phyloP scores from a whole-genome alignment of 2,113 vertebrate species.

The Monopterus albus region DNA sequence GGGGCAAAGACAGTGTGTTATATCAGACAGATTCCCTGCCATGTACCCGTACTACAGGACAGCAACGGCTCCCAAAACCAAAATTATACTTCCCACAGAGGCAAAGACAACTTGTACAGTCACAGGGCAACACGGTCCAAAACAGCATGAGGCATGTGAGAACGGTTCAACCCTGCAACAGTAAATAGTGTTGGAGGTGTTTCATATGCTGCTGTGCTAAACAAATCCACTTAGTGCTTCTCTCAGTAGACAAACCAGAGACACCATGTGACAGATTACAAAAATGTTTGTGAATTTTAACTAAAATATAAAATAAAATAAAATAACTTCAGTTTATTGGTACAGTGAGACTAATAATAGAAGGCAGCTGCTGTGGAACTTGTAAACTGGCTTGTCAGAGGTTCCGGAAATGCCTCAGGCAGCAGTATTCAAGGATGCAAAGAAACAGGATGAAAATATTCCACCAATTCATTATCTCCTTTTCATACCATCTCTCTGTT shows the following conservation, averaged over 20 bases:
- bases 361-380: slow-evolving; percentile 13
- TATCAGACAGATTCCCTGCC: slow-evolving; percentile 56
- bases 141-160: slow-evolving; percentile 38
- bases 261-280: slow-evolving; percentile 27
- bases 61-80: slow-evolving; percentile 61
- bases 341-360: background rate
- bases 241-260: slow-evolving; percentile 8
- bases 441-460: slow-evolving; percentile 62
- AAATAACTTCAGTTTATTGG: background rate
- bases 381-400: slow-evolving; percentile 43
- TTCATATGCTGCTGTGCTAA: slow-evolving; percentile 27
- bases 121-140: slow-evolving; percentile 39
- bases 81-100: slow-evolving; percentile 66
- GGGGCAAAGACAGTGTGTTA: slow-evolving; percentile 65
- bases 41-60: slow-evolving; percentile 55
- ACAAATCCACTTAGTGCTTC: slow-evolving; percentile 52
- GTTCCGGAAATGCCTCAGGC: slow-evolving; percentile 52
- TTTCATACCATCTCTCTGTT: slow-evolving; percentile 68
- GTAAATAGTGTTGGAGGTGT: slow-evolving; percentile 28
- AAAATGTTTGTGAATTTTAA: slow-evolving; percentile 21
- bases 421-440: slow-evolving; percentile 62
- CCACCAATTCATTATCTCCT: slow-evolving; percentile 74
- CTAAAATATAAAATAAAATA: background rate
- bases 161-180: slow-evolving; percentile 27
- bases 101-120: slow-evolving; percentile 38